Evolutionary conservation across 1,140 invertebrate genomes (phyloP).

Genomic region (Pseudachorutes palmiensis): DNA sequence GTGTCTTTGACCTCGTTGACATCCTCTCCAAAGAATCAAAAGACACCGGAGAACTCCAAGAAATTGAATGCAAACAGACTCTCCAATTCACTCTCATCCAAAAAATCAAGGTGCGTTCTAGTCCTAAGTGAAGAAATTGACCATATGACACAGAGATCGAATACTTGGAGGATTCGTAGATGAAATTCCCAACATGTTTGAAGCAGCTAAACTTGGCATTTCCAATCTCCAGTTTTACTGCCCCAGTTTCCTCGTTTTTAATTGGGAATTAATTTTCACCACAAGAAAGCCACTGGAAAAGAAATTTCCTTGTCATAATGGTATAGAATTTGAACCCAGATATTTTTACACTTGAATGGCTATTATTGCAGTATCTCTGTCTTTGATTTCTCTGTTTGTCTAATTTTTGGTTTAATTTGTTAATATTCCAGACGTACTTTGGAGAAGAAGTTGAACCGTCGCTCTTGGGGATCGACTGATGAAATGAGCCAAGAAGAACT

Average conservation of each 20-base stretch:
- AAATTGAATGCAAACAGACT: neutral
- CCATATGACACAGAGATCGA: neutral
- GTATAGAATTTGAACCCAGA: no score
- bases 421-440: neutral
- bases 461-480: constrained; percentile 34
- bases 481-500: constrained; percentile 31
- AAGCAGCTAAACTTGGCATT: no score
- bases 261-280: no score
- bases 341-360: neutral
- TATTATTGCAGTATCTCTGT: no score
- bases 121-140: neutral
- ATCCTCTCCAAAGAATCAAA: neutral
- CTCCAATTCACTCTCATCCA: neutral
- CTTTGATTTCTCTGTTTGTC: no score
- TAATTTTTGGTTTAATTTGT: neutral
- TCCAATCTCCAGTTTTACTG: no score
- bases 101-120: neutral
- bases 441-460: constrained; percentile 34
- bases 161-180: neutral
- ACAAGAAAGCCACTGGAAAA: no score
- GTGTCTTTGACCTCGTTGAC: neutral
- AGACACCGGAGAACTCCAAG: neutral
- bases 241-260: no score
- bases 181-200: neutral
- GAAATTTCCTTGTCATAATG: no score